A percentile compares a stretch with the other conserved stretches of the same genome.
Conservation (phyloP, 1,140 invertebrate species). For the Polypedilum vanderplanki region DNA sequence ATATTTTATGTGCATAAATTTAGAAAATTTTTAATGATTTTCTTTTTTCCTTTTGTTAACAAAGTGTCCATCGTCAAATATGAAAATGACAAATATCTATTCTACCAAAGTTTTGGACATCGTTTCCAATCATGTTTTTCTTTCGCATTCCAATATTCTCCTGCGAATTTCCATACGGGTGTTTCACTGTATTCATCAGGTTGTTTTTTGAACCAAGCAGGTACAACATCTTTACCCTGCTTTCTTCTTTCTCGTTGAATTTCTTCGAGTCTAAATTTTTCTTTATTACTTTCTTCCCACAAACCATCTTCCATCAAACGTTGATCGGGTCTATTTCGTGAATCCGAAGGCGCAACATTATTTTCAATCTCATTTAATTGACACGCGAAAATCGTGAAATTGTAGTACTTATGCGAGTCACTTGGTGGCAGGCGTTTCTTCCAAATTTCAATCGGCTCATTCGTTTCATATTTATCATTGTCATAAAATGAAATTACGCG, state of each 20-base stretch:
- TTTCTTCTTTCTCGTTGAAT: slow-evolving; percentile 73
- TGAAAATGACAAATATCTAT: background rate
- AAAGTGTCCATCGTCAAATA: no score
- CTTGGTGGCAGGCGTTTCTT: background rate
- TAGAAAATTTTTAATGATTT: no score
- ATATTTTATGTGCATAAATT: no score
- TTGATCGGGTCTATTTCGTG: slow-evolving; percentile 82
- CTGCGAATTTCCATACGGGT: slow-evolving; percentile 72
- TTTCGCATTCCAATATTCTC: slow-evolving; percentile 88
- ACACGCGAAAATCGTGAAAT: slow-evolving; percentile 85
- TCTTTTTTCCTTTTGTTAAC: no score
- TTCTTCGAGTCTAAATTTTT: slow-evolving; percentile 80
- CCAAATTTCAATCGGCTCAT: background rate
- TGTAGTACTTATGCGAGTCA: slow-evolving; percentile 64
- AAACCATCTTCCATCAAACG: slow-evolving; percentile 88
- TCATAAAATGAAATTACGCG: background rate
- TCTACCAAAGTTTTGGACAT: slow-evolving; percentile 54
- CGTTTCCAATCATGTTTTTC: slow-evolving; percentile 73
- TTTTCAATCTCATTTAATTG: slow-evolving; percentile 90
- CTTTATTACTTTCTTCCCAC: slow-evolving; percentile 90
- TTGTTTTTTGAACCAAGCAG: slow-evolving; percentile 78
- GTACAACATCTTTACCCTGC: slow-evolving; percentile 64
- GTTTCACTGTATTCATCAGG: slow-evolving; percentile 46
- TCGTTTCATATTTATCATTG: background rate
- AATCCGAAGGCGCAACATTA: slow-evolving; percentile 89